Conservation (phyloP, 2,888 invertebrate genomes). For the Proisotoma minuta region DNA sequence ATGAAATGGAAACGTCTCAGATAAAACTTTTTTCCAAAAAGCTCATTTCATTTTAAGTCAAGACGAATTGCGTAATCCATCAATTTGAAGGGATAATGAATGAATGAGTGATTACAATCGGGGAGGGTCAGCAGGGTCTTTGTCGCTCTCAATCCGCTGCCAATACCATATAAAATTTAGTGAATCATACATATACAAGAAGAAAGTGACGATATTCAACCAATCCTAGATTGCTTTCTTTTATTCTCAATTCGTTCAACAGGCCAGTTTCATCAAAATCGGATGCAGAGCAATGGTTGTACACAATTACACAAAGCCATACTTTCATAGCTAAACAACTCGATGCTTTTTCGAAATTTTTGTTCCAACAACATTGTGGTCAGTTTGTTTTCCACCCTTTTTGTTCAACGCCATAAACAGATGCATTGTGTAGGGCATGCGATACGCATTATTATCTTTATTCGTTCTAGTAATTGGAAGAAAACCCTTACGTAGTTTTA, state of each 20-base stretch:
- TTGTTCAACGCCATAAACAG: too few species aligned
- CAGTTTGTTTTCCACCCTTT: too few species aligned
- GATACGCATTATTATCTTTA: too few species aligned
- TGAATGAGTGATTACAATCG: slow-evolving; percentile 42
- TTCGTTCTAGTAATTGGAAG: too few species aligned
- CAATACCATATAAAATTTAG: neutral
- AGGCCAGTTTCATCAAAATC: too few species aligned
- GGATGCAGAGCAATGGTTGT: neutral
- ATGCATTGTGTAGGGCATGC: too few species aligned
- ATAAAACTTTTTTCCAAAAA: slow-evolving; percentile 16
- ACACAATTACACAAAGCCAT: too few species aligned
- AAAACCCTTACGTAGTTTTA: too few species aligned
- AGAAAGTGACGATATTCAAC: slow-evolving; percentile 3
- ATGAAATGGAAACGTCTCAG: neutral
- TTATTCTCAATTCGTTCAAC: neutral
- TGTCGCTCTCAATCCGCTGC: neutral
- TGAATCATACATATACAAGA: neutral
- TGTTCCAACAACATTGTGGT: too few species aligned
- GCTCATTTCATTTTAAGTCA: slow-evolving; percentile 40
- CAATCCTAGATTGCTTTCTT: slow-evolving; percentile 10
- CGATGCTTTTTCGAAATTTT: too few species aligned
- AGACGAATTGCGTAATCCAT: slow-evolving; percentile 41
- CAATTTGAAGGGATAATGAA: slow-evolving; percentile 45
- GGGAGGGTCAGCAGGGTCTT: slow-evolving; percentile 24
- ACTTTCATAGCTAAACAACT: too few species aligned